These are phyloP conservation scores for Anagyrus pseudococci DNA, from an alignment of 2,888 invertebrate genomes.

Conservation along the genomic window DNA sequence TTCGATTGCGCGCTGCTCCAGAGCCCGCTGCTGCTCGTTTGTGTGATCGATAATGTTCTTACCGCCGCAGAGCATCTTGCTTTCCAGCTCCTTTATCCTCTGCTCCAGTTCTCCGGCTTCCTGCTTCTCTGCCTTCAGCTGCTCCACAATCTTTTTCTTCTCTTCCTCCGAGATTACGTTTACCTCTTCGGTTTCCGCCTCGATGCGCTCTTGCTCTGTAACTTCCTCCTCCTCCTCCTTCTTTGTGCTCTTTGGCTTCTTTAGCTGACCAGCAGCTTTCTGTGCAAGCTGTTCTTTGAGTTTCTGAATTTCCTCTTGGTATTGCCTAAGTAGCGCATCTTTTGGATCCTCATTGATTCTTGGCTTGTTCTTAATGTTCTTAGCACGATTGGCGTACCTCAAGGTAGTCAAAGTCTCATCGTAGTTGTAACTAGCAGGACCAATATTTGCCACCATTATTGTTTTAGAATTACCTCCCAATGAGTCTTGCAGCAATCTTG, in stretches of 20 bases:
- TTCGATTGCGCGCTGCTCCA: conserved; percentile 85
- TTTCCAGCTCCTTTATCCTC: conserved; percentile 86
- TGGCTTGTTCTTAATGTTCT: conserved; percentile 98
- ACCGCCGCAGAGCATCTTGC: conserved; percentile 92
- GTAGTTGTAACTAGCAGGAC: conserved; percentile 96
- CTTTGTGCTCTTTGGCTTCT: conserved; percentile 53
- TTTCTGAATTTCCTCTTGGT: conserved; percentile 92
- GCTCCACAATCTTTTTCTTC: conserved; percentile 64
- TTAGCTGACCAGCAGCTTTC: conserved; percentile 45
- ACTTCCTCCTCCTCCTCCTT: conserved; percentile 66
- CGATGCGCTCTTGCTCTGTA: too few relatives aligned
- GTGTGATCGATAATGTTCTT: conserved; percentile 95
- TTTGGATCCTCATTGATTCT: conserved; percentile 99
- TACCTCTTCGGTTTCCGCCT: too few relatives aligned
- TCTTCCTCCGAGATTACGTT: conserved; percentile 64
- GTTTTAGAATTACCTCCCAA: conserved; percentile 98
- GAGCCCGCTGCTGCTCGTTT: conserved; percentile 88
- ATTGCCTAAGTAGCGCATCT: conserved; percentile 93
- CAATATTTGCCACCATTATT: conserved; percentile 99
- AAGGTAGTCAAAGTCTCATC: conserved; percentile 97
- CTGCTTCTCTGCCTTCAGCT: conserved; percentile 73
- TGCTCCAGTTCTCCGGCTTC: conserved; percentile 78
- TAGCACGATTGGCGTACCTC: conserved; percentile 94
- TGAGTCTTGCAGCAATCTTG: conserved; percentile 94
- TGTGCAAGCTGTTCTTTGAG: conserved; percentile 63